Evolutionary conservation across 2,888 invertebrate species (phyloP).

Genomic region (Lochmaea crataegi): DNA sequence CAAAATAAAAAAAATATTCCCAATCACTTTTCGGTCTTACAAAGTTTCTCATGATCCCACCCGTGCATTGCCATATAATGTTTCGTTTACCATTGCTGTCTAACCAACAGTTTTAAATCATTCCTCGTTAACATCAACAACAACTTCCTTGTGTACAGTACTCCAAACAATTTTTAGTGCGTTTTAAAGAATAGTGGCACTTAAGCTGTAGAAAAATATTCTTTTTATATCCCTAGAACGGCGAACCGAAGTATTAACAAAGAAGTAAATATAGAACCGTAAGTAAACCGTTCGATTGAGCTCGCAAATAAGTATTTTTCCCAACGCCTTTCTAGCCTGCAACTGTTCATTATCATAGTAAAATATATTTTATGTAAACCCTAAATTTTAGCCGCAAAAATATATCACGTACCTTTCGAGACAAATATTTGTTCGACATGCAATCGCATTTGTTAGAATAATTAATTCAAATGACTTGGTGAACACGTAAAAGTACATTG

Average conservation of each 20-base stretch:
- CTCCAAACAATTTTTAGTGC: not conserved
- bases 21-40: no score
- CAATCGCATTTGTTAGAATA: not conserved
- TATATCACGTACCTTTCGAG: not conserved
- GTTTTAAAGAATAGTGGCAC: not conserved
- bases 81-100: not conserved
- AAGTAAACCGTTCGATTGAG: not conserved
- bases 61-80: no score
- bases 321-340: not conserved
- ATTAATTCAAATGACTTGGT: conserved; percentile 5
- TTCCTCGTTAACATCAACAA: conserved; percentile 1
- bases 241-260: not conserved
- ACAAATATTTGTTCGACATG: conserved; percentile 9
- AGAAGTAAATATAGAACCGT: not conserved
- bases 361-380: conserved; percentile 10
- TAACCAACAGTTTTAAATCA: not conserved
- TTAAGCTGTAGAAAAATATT: not conserved
- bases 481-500: no score
- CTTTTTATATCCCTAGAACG: not conserved
- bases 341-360: conserved; percentile 15
- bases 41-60: no score
- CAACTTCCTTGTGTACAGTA: conserved; percentile 1
- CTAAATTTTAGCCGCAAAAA: not conserved
- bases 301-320: not conserved
- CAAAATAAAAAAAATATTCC: no score